Conservation (phyloP, 92 coral and sea anemone species). For the Micromussa lordhowensis region DNA sequence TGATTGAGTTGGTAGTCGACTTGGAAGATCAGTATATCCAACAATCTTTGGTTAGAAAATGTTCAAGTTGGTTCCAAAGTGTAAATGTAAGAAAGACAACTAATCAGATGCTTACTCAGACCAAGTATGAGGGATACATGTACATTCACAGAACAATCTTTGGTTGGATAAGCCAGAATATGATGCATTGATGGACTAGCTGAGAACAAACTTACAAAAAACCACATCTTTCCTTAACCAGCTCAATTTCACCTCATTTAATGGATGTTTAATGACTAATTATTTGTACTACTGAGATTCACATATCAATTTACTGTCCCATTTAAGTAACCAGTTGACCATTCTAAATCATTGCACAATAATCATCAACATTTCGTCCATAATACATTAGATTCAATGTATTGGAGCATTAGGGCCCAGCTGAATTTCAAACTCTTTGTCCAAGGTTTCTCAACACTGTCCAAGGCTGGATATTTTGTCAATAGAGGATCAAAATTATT, state of each 20-base stretch:
- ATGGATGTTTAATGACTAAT: neutral
- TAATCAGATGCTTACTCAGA: neutral
- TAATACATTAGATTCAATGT: too few species aligned
- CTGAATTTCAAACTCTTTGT: too few species aligned
- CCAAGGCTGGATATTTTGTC: too few species aligned
- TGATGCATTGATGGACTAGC: neutral
- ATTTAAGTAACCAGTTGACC: too few species aligned
- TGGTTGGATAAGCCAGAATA: neutral
- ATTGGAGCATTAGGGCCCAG: too few species aligned
- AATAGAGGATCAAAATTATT: too few species aligned
- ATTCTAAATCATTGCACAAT: too few species aligned
- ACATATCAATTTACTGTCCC: neutral
- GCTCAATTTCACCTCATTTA: neutral
- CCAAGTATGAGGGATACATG: neutral
- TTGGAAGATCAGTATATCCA: conserved; percentile 98
- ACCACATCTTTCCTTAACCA: too few species aligned
- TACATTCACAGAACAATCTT: neutral
- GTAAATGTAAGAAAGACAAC: neutral
- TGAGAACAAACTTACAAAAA: neutral
- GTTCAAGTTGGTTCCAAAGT: neutral
- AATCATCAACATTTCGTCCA: too few species aligned
- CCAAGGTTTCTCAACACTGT: too few species aligned
- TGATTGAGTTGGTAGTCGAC: conserved; percentile 95
- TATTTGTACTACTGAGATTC: neutral
- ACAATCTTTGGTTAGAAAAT: conserved; percentile 69